Base-by-base conservation (phyloP, 2,797 vertebrate species). In the Chaetodon trifasciatus region DNA sequence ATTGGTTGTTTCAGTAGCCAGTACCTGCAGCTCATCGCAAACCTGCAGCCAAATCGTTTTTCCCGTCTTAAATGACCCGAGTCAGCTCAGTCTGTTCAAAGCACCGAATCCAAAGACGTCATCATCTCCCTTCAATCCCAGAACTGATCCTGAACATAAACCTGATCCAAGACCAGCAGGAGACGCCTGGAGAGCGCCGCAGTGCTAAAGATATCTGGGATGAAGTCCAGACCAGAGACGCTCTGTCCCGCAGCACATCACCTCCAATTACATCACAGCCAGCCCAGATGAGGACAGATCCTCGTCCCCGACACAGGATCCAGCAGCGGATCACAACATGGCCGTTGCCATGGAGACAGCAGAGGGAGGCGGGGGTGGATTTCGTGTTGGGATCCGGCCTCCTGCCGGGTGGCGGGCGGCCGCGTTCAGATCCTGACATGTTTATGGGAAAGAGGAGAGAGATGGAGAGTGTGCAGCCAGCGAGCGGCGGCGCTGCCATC, bases 361-460 rank as follows among this genome's bases (percentile, higher is more conserved):
- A 1, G 37, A 19, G 9, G 46, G 55, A 57, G 12, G 47, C 57
- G 56, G 32, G 11, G 55, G 56, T 6, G 53, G 70, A 70, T 81
- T 78, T 67, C 60, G 70, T 6, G 70, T 1, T 1, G 49, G 37
- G 62, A 56, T 39, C 17, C 8, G 0, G 17, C 78, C 81, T 61
- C 75, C 78, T 3, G 69, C 78, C 53, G 78, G 68, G 70, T 46
- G 60, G 80, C 2, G 7, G 76, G 35, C 23, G 19, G 65, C 62
- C 21, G 57, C 0, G 44, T 32, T 71, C 44, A 47, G 65, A 72
- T 39, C 46, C 42, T 69, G 71, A 75, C 47, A 42, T 74, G 67
- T 80, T 87, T 77, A 82, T 70, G 57, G 79, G 73, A 77, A 61
- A 82, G 49, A 50, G 57, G 70, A 1, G 24, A 62, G 32, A 78